These are phyloP conservation scores for Trichonephila clavipes DNA, from an alignment of 1,140 invertebrate genomes.

Conservation along the genomic window DNA sequence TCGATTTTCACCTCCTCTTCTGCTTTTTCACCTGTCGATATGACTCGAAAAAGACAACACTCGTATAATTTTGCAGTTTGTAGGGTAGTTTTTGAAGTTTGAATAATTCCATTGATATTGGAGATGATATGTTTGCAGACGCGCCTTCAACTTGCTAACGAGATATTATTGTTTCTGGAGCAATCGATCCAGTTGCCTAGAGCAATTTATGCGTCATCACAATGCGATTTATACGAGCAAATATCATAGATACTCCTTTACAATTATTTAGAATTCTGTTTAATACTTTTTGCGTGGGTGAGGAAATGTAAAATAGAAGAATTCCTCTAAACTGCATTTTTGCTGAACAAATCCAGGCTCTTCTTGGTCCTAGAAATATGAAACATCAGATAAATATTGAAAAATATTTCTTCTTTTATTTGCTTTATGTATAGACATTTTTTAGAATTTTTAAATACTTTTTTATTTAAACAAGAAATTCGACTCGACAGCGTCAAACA, in stretches of 20 bases:
- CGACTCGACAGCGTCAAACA: too few relatives aligned
- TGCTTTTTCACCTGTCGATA: slow-evolving; percentile 19
- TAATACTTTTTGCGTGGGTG: background rate
- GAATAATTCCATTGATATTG: slow-evolving; percentile 14
- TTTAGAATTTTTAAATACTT: too few relatives aligned
- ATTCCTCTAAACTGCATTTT: too few relatives aligned
- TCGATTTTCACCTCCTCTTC: background rate
- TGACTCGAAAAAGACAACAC: background rate
- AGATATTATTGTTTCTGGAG: slow-evolving; percentile 23
- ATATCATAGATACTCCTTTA: background rate
- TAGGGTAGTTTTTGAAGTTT: slow-evolving; percentile 19
- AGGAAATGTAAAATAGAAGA: background rate
- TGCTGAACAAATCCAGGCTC: too few relatives aligned
- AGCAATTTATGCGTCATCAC: slow-evolving; percentile 14
- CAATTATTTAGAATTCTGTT: background rate
- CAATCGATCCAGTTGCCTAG: background rate
- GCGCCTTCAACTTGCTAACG: background rate
- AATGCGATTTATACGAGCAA: background rate
- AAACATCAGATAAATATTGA: too few relatives aligned
- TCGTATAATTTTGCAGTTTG: slow-evolving; percentile 57
- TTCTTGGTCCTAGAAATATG: too few relatives aligned
- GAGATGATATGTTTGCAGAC: background rate
- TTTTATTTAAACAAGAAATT: too few relatives aligned
- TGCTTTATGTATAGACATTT: too few relatives aligned
- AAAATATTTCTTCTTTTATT: too few relatives aligned